Evolutionary conservation across 2,113 vertebrate genomes (phyloP).

Genomic region (Pampusana beccarii): DNA sequence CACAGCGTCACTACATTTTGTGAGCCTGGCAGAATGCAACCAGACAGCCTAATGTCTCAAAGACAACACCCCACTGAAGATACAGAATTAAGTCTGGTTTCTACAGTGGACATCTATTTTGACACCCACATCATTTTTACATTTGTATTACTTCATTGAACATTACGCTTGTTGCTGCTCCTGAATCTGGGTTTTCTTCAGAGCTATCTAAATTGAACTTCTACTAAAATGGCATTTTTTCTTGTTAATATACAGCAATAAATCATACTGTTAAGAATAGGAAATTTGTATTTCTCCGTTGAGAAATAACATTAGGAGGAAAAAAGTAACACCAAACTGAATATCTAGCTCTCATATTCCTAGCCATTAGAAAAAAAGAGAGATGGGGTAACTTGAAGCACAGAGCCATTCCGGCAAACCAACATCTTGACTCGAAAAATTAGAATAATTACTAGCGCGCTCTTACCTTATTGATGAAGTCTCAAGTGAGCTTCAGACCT

Average conservation of each 20-base stretch:
- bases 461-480: slow-evolving; percentile 14
- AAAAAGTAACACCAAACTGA: neutral
- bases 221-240: neutral
- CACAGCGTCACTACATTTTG: neutral
- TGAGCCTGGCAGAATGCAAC: neutral
- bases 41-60: neutral
- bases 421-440: neutral
- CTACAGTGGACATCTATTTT: neutral
- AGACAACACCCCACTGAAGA: neutral
- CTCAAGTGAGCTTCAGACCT: neutral
- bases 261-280: neutral
- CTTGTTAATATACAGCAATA: neutral
- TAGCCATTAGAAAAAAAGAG: neutral
- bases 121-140: neutral
- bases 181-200: neutral
- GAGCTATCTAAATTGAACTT: neutral
- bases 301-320: neutral
- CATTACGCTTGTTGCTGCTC: neutral
- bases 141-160: neutral
- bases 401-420: neutral
- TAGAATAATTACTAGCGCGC: neutral
- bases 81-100: neutral
- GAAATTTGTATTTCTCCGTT: neutral
- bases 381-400: neutral
- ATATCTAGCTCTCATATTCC: neutral